phyloP scores from a whole-genome alignment of 2,888 invertebrate species.

The Spialia ferax region DNA sequence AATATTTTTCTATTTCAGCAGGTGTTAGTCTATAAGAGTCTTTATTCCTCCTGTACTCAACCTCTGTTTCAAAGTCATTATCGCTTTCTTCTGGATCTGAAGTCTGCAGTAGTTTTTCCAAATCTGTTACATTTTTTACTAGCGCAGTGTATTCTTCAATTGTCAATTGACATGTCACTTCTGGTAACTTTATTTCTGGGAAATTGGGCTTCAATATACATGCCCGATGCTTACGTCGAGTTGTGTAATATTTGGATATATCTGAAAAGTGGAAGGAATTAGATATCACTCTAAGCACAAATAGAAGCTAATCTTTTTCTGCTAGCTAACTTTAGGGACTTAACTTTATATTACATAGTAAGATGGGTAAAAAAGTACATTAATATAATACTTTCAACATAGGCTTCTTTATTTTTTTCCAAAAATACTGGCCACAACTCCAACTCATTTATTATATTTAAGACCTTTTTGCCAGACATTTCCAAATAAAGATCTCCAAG shows the following conservation, averaged over 20 bases:
- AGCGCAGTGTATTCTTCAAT: conserved; percentile 56
- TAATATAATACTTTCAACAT: conserved; percentile 56
- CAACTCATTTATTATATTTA: conserved; percentile 61
- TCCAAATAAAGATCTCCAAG: conserved; percentile 63
- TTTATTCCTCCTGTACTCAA: conserved; percentile 38
- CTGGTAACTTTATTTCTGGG: neutral
- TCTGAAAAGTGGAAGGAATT: conserved; percentile 49
- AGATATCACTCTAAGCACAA: neutral
- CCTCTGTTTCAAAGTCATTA: conserved; percentile 51
- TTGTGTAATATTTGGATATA: conserved; percentile 54
- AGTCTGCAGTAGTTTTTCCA: neutral
- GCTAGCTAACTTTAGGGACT: too few species aligned
- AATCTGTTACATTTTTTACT: conserved; percentile 42
- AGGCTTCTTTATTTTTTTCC: conserved; percentile 54
- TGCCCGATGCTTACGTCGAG: conserved; percentile 57
- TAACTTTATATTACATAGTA: too few species aligned
- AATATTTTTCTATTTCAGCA: conserved; percentile 60
- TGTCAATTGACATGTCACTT: conserved; percentile 37
- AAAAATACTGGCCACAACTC: conserved; percentile 60
- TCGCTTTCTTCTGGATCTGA: conserved; percentile 48
- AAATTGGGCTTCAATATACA: conserved; percentile 58
- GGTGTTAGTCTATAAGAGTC: conserved; percentile 53
- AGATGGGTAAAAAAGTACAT: too few species aligned
- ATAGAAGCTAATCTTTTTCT: neutral
- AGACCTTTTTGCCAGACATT: conserved; percentile 47